Base-by-base conservation (phyloP, 2,888 invertebrate species). In the Bombylius discolor region DNA sequence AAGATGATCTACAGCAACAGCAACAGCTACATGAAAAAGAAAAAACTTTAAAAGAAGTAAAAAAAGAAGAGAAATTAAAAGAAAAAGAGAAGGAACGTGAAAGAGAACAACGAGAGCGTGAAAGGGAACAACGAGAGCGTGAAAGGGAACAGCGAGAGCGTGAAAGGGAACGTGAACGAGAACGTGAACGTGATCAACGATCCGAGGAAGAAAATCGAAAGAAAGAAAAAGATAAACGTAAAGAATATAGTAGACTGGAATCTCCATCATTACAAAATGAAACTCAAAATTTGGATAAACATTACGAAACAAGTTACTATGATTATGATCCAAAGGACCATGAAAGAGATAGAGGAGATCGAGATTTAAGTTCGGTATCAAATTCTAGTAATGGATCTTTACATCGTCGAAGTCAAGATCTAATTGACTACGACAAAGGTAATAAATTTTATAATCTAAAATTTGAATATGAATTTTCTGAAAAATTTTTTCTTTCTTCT, bases 351-450 rank as follows among this genome's bases (percentile, higher is more conserved):
- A 80, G 83, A 66, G 77, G 83, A 66, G 77, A 79, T 66, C 68
- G 83, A 65, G 77, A 82, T 69, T 73, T 81, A 62, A 75, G 80
- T 73, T 70, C 76, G 63, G 71, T 80, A 65, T 78, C 78, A 65
- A 69, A 79, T 69, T 67, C 79, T 64, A 74, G 79, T 72, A 73
- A 75, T 56, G 76, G 75, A 55, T 76, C 77, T n/a, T 63, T 72
- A 56, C 74, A 73, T 64, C 77, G 79, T 61, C 78, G 78, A 62
- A 78, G 77, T 69, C 79, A 78, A 67, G 81, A 81, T 65, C 70
- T 77, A 55, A 65, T 74, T 67, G 81, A 81, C 65, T 76, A 77
- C 64, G 80, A 81, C 66, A 79, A 82, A 82, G 82, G 83, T 82
- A 54, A 32, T n/a, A 49, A 32, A 42, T 34, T 50, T 50, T 45